Percentiles rank a stretch among this genome's conserved stretches.
Evolutionary conservation across 2,888 invertebrate species (phyloP).

Genomic region (Matsumyia berberina): DNA sequence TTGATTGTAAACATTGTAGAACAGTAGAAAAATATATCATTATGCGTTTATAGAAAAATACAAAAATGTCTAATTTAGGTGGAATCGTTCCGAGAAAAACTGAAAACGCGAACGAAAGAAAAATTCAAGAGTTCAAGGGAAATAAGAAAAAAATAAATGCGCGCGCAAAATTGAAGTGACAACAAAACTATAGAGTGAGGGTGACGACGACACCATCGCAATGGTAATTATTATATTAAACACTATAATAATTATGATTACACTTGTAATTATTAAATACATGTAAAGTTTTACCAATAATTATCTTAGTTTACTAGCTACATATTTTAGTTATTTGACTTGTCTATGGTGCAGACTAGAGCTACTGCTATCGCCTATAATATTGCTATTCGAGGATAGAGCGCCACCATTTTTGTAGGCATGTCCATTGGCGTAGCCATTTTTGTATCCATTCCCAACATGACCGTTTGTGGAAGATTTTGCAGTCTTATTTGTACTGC

Average conservation of each 20-base stretch:
- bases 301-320: conserved; percentile 78
- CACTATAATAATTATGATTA: conserved; percentile 61
- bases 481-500: conserved; percentile 68
- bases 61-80: conserved; percentile 44
- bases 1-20: conserved; percentile 63
- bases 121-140: conserved; percentile 10
- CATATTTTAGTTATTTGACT: conserved; percentile 83
- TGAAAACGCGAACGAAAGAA: background rate
- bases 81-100: conserved; percentile 21
- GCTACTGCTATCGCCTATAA: conserved; percentile 83
- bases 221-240: conserved; percentile 49
- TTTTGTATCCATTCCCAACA: conserved; percentile 80
- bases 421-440: conserved; percentile 81
- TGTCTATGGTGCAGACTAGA: conserved; percentile 84
- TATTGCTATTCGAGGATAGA: conserved; percentile 82
- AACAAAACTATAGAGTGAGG: conserved; percentile 41
- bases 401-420: conserved; percentile 80
- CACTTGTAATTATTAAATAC: conserved; percentile 69
- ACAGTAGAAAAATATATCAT: conserved; percentile 63
- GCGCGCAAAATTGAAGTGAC: conserved; percentile 29
- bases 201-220: conserved; percentile 53
- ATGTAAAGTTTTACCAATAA: conserved; percentile 57
- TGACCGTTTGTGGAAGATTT: conserved; percentile 78
- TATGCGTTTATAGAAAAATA: conserved; percentile 42
- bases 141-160: conserved; percentile 31